Base-by-base conservation (phyloP, 1,140 invertebrate genomes). In the Neodiprion fabricii region DNA sequence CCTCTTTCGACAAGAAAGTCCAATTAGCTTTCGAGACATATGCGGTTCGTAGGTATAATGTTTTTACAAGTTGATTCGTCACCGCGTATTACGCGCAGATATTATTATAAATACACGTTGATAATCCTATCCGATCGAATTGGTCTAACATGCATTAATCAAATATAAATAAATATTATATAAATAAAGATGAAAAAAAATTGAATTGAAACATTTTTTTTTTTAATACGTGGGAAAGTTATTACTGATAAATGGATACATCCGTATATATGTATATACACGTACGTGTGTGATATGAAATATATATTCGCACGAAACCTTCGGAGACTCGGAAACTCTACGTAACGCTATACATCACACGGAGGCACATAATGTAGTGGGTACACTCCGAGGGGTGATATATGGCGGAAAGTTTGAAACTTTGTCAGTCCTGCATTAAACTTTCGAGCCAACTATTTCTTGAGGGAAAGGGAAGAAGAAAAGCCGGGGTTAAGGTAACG, bases 1-100 rank as follows among this genome's bases (percentile, higher is more conserved):
- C 75, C 28, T 40, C 28, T 5, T 79, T 79, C 75, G 82, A 83
- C 80, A 80, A 83, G 81, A 81, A 83, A 83, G 76, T 82, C 78
- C 80, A 83, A 83, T 83, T 83, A 83, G 82, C 80, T 82, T 79
- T 0, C 79, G 9, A 75, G 79, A 77, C 75, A 77, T 77, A 76
- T 21, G 17, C 17, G 17, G 17, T 21, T 21, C 17, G 17, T 21
- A 21, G 17, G 17, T 21, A 76, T 78, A 78, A 81, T 83, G 82
- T 83, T 83, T 83, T 82, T 83, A 79, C 75, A 40, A 40, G 79
- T 76, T 77, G 79, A 83, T 83, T 79, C 78, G 79, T 83, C 82
- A 83, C 81, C 78, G 82, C 53, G 53, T 7, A 61, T 61, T 61
- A 61, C 0, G 9, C 8, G 11, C 53, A 61, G 53, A 61, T 61